Evolutionary conservation across 2,888 invertebrate species (phyloP), one percentile per base, ranked within the genome.

Genomic region (Mycogona germanica): DNA sequence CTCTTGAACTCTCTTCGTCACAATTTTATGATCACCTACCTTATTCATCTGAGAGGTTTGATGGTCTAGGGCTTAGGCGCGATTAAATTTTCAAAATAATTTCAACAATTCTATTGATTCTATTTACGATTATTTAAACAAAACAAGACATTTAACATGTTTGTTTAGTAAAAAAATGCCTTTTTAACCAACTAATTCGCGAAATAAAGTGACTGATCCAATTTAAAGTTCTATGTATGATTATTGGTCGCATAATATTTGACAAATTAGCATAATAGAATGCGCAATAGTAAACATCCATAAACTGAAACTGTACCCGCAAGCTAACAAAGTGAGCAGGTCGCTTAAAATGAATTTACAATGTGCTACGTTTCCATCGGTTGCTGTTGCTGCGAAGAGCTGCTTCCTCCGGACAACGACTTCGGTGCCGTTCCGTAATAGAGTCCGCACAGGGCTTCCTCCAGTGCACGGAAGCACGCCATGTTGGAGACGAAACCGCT

Each of bases 401-500:
- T 30, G 17, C 12, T 46, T 5, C 12, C 12, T n/a, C 1, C 28
- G 12, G 29, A 29, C n/a, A 21, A 25, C 1, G 32, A 30, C 23
- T 52, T 55, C 29, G n/a, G n/a, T n/a, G 17, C 21, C 14, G 60
- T 57, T 25, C 48, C 60, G 44, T 60, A 64, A 59, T 63, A 70
- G 14, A 73, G 66, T 49, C 73, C 89, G 55, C 84, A 78, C 65
- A 92, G 75, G 0, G 92, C 87, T 67, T 93, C 93, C 65, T 89
- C 86, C 40, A 95, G 68, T 0, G 91, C 92, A 57, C 93, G 76
- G 58, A 86, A 75, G 65, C 92, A 92, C 0, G 89, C 87, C 61
- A 88, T 74, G 2, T 78, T 78, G 0, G 87, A 77, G n/a, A 78
- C 78, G 67, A 85, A 95, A 1, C 96, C 95, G 9, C 92, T 92